Evolutionary conservation across 1,140 invertebrate species (phyloP).

Genomic region (Prorops nasuta): DNA sequence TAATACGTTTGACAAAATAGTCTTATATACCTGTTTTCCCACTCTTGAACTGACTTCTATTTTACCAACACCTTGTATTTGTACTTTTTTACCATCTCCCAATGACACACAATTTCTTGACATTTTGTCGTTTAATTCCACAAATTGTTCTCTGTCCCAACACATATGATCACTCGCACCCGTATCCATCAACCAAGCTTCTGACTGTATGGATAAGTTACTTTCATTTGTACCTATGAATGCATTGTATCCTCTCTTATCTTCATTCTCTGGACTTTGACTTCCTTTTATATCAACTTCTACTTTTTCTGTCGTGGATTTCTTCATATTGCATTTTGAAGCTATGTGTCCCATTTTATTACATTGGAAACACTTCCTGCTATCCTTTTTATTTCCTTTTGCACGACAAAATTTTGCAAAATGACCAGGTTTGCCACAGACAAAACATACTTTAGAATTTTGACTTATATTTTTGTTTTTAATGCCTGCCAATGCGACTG

Average conservation of each 20-base stretch:
- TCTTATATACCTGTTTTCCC: constrained; percentile 11
- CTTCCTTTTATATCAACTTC: not conserved
- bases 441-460: too few relatives aligned
- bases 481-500: too few relatives aligned
- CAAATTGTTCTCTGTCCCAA: constrained; percentile 10
- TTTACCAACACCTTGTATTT: constrained; percentile 17
- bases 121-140: constrained; percentile 5
- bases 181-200: constrained; percentile 3
- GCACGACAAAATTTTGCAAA: too few relatives aligned
- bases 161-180: too few relatives aligned
- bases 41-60: constrained; percentile 18
- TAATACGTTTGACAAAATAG: constrained; percentile 36
- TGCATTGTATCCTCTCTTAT: constrained; percentile 12
- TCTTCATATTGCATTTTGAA: too few relatives aligned
- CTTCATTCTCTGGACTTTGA: not conserved
- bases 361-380: not conserved
- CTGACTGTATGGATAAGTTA: not conserved
- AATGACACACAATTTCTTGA: constrained; percentile 11
- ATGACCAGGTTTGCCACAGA: too few relatives aligned
- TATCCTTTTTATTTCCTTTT: not conserved
- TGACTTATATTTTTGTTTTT: too few relatives aligned
- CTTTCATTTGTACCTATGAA: not conserved
- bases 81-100: constrained; percentile 21
- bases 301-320: too few relatives aligned
- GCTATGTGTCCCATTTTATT: not conserved